Conservation (phyloP, 2,113 vertebrate species). For the Carettochelys insculpta region DNA sequence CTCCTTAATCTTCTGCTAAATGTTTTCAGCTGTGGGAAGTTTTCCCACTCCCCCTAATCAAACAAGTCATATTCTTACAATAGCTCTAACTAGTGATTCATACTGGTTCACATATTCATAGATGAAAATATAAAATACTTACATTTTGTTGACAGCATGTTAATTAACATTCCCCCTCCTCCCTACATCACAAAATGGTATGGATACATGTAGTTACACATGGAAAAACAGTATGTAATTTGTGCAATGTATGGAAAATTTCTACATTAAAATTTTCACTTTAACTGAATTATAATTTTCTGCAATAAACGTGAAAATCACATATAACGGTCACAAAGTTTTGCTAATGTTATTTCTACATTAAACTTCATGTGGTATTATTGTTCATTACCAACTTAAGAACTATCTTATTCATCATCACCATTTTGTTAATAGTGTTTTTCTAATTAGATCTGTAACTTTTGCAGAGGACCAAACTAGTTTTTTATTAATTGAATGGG, state of each 20-base stretch:
- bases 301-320: neutral
- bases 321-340: neutral
- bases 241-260: neutral
- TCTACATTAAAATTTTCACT: neutral
- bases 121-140: conserved; percentile 21
- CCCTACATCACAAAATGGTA: neutral
- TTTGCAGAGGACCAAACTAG: neutral
- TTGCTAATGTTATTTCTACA: neutral
- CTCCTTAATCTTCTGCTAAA: conserved; percentile 33
- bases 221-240: neutral
- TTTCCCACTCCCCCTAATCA: neutral
- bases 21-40: conserved; percentile 10
- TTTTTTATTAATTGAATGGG: neutral
- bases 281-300: neutral
- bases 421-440: neutral
- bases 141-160: conserved; percentile 10
- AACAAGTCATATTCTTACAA: neutral
- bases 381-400: neutral
- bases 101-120: conserved; percentile 38
- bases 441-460: neutral
- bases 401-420: neutral
- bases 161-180: neutral
- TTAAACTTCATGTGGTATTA: neutral
- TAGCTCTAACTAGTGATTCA: conserved; percentile 18
- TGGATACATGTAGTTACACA: too few relatives aligned